Evolutionary conservation across 2,797 vertebrate genomes (phyloP).

Genomic region (Momotus momota): DNA sequence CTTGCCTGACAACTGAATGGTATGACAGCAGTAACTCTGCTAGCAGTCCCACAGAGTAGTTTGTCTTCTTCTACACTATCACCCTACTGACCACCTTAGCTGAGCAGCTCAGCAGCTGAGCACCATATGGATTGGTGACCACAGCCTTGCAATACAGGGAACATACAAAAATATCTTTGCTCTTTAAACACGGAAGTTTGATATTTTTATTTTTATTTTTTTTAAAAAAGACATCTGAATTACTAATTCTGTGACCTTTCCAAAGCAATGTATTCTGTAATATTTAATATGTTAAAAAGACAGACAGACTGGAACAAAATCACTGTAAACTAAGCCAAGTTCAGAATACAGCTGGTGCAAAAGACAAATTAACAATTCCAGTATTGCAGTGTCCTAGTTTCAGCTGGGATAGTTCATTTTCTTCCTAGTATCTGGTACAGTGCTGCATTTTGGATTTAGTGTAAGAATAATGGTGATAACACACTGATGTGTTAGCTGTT

Average conservation of each 20-base stretch:
- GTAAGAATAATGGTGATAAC: not conserved
- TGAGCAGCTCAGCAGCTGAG: not conserved
- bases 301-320: not conserved
- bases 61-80: not conserved
- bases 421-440: not conserved
- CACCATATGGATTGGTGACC: not conserved
- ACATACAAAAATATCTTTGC: rapidly evolving
- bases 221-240: not conserved
- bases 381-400: not conserved
- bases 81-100: not conserved
- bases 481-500: not conserved
- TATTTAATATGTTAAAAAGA: not conserved
- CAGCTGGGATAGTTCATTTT: not conserved
- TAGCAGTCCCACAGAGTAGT: not conserved
- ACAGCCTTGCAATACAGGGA: not conserved
- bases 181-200: not conserved
- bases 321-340: not conserved
- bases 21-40: not conserved
- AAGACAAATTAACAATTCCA: not conserved
- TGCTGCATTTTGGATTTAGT: not conserved
- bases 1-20: not conserved
- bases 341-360: not conserved
- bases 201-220: not conserved
- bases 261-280: not conserved
- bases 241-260: not conserved